phyloP scores from a whole-genome alignment of 2,797 vertebrate species.

The Dromococcyx pavoninus region DNA sequence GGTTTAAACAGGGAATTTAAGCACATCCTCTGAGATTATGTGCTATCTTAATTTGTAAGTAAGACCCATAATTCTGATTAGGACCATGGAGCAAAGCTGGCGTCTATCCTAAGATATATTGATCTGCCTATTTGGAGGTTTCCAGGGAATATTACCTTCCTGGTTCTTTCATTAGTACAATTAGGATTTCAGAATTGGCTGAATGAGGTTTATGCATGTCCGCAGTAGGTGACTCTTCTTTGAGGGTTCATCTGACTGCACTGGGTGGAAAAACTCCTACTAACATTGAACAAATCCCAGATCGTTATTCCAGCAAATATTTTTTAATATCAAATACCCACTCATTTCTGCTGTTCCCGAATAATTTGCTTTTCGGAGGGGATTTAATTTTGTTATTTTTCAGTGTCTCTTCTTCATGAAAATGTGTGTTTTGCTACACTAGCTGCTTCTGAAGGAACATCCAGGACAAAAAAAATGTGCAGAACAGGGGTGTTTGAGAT shows the following conservation, averaged over 20 bases:
- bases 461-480: background rate
- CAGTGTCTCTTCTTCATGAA: background rate
- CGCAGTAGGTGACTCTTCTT: background rate
- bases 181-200: background rate
- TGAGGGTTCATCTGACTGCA: background rate
- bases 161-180: background rate
- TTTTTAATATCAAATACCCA: background rate
- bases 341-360: background rate
- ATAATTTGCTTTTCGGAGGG: background rate
- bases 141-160: background rate
- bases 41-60: background rate
- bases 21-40: background rate
- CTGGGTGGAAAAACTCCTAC: fast-evolving
- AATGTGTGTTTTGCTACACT: background rate
- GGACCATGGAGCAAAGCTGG: fast-evolving
- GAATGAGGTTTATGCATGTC: background rate
- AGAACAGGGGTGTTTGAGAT: background rate
- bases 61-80: background rate
- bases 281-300: background rate
- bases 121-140: background rate
- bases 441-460: background rate
- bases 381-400: background rate
- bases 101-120: background rate
- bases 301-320: background rate
- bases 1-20: background rate